A percentile compares a stretch with the other conserved stretches of the same genome.
Evolutionary conservation across 2,113 vertebrate species (phyloP).

Genomic region (Eurystomus gularis): DNA sequence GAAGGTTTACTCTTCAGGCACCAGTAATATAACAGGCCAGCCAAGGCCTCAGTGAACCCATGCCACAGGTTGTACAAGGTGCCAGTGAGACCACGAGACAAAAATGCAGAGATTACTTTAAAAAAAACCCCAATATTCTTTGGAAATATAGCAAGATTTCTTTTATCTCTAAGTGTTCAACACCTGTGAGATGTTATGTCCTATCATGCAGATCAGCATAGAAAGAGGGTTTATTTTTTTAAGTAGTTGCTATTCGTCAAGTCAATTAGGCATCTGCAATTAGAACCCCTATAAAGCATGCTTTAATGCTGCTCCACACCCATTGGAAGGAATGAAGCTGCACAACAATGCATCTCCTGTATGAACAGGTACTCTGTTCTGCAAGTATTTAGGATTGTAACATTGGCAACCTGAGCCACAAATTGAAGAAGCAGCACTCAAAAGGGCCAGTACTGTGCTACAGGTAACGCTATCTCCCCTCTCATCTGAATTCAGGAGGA

Average conservation of each 20-base stretch:
- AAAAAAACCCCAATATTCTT: conserved; percentile 35
- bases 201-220: conserved; percentile 65
- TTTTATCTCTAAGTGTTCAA: conserved; percentile 64
- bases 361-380: conserved; percentile 78
- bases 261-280: conserved; percentile 80
- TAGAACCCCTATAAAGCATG: conserved; percentile 77
- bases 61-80: background rate
- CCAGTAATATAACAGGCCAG: background rate
- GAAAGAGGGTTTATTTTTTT: conserved; percentile 69
- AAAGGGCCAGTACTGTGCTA: conserved; percentile 49
- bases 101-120: conserved; percentile 53
- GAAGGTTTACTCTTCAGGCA: background rate
- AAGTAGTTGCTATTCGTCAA: conserved; percentile 75
- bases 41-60: conserved; percentile 22
- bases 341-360: conserved; percentile 80
- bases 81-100: conserved; percentile 12
- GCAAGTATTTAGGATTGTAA: conserved; percentile 72
- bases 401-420: conserved; percentile 72
- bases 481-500: conserved; percentile 43
- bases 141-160: conserved; percentile 41
- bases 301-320: conserved; percentile 81
- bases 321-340: conserved; percentile 78
- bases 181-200: conserved; percentile 70
- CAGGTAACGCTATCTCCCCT: conserved; percentile 59
- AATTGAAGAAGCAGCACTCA: conserved; percentile 50